Base-by-base conservation (phyloP, 2,113 vertebrate species). In the Tricholaema leucomelas region DNA sequence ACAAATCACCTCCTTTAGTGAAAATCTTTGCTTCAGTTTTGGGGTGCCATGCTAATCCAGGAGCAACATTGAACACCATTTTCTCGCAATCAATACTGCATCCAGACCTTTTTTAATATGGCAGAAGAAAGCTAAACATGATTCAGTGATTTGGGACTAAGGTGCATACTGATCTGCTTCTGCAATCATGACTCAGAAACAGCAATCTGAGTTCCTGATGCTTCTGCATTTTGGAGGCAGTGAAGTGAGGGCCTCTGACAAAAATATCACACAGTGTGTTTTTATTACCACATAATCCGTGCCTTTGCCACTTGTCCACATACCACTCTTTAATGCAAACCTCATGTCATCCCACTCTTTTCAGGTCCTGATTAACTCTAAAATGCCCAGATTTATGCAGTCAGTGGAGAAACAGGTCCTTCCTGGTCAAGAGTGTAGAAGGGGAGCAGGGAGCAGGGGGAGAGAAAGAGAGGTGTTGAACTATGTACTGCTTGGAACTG, bases 251-350 rank as follows among this genome's bases (percentile, higher is more conserved):
- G 89, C 91, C 86, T 96, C 93, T 93, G 95, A 97, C 95, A 96
- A 96, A 96, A 97, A 97, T 94, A 96, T 96, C 95, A 95, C 69
- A 79, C 94, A 94, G 88, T 96, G 91, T 96, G 97, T 97, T 98
- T 97, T 98, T 97, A 98, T 97, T 97, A 96, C 96, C 81, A 69
- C 95, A 83, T 97, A 97, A 97, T 97, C 97, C 97, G 88, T 91
- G 97, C 97, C 95, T 89, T 84, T 97, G 95, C 97, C 97, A 97
- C 97, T 98, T 97, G 97, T 97, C 93, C 78, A 80, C 97, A 97
- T 97, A 97, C 97, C 97, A 90, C 87, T 88, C 77, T 93, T 91
- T 97, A 98, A 98, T 98, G 96, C 94, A 97, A 97, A 98, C 97
- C 97, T 97, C 95, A 97, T 98, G 97, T 97, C 95, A 95, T 95